A percentile compares a stretch with the other conserved stretches of the same genome.
Conservation (phyloP, 2,797 vertebrate genomes). For the Sarcophilus harrisii region DNA sequence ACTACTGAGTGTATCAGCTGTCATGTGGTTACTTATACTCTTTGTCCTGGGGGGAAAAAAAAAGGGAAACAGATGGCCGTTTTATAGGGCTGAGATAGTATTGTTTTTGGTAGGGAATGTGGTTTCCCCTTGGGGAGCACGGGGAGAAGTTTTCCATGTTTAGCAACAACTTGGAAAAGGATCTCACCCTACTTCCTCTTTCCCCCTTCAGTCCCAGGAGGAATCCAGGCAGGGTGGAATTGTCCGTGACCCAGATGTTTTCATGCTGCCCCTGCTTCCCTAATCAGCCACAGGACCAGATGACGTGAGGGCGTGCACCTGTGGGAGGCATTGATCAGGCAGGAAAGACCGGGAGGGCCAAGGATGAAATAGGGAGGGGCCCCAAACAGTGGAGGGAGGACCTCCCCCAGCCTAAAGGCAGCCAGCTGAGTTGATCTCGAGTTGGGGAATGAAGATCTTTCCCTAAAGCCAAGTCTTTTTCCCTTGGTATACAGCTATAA, state of each 20-base stretch:
- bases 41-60: constrained; percentile 11
- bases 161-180: constrained; percentile 24
- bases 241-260: neutral
- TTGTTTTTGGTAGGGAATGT: constrained; percentile 57
- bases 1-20: constrained; percentile 5
- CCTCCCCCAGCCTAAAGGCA: neutral
- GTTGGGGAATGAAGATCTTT: neutral
- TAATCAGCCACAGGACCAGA: neutral
- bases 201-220: neutral
- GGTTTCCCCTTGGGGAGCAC: constrained; percentile 33
- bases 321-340: neutral
- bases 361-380: neutral
- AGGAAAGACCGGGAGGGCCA: neutral
- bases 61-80: constrained; percentile 59
- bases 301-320: neutral
- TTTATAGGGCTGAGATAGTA: constrained; percentile 56
- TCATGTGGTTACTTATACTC: neutral
- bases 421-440: neutral
- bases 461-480: rapidly evolving
- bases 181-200: neutral
- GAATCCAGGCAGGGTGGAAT: neutral
- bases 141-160: constrained; percentile 1
- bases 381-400: neutral
- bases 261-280: constrained; percentile 2
- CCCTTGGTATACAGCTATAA: neutral